Base-by-base conservation (phyloP, 1,140 invertebrate species). In the Vanessa atalanta region DNA sequence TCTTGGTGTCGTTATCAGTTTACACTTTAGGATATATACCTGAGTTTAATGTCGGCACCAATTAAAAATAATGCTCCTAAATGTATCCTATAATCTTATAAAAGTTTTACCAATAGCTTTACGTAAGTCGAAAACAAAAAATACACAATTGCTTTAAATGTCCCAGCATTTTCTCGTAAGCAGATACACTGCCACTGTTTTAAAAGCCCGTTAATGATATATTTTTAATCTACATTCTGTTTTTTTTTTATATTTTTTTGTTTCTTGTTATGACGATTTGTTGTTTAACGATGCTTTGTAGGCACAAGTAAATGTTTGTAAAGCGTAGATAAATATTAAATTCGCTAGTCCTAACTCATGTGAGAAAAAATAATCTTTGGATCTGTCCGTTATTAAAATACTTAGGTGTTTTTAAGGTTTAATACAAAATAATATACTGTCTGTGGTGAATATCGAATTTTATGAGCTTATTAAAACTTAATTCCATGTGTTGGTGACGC, bases 391-490 rank as follows among this genome's bases (percentile, higher is more conserved):
- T 82, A 79, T 77, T 67, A 77, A 83, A 76, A 82, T 57, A 69
- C 75, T 75, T 86, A 84, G 79, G 76, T 86, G 84, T 90, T 86
- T 86, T 88, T 85, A 85, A 85, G 73, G 79, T 83, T 81, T 84
- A 79, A 83, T 85, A 90, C 83, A 90, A 88, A 87, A 83, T 86
- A 83, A 43, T 86, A 86, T 85, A 88, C 84, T 89, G 79, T 89
- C 86, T 89, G 87, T 90, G 88, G 87, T 89, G 83, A 83, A 86
- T 88, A 91, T 87, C 88, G 89, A 91, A 91, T 91, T 91, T 89
- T 88, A 91, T 88, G 89, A 91, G 89, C 89, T 91, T 92, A 92
- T 89, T 87, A 89, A 85, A 88, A 88, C 84, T 88, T 89, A 88
- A 90, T 86, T 89, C 88, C 83, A 81, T 87, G 82, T 87, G 55